Evolutionary conservation across 2,888 invertebrate species (phyloP).

Genomic region (Heliconius cydno): DNA sequence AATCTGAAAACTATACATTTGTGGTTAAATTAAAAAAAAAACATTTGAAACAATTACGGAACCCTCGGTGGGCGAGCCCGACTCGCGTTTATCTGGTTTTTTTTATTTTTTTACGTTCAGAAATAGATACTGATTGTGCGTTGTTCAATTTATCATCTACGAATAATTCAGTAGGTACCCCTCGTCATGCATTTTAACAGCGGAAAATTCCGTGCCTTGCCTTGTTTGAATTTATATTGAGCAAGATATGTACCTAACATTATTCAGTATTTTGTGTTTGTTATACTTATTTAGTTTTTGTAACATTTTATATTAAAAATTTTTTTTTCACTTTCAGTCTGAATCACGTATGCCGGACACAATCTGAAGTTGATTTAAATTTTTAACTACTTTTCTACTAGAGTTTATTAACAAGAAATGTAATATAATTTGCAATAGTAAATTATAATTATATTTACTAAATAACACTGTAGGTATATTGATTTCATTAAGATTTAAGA

Average conservation of each 20-base stretch:
- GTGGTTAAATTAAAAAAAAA: no score
- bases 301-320: background rate
- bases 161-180: conserved; percentile 1
- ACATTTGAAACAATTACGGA: no score
- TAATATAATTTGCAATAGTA: no score
- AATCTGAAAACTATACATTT: no score
- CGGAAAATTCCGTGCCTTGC: background rate
- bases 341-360: no score
- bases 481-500: background rate
- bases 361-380: no score
- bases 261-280: background rate
- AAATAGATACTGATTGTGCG: background rate
- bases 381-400: no score
- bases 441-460: background rate
- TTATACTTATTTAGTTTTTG: background rate
- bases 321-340: no score
- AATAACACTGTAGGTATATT: background rate
- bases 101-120: background rate
- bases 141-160: conserved; percentile 6
- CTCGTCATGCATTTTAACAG: background rate
- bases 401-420: no score
- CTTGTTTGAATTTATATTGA: background rate
- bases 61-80: no score
- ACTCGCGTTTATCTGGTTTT: background rate
- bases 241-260: background rate